Conservation (phyloP, 1,140 invertebrate species). For the Dryas iulia region DNA sequence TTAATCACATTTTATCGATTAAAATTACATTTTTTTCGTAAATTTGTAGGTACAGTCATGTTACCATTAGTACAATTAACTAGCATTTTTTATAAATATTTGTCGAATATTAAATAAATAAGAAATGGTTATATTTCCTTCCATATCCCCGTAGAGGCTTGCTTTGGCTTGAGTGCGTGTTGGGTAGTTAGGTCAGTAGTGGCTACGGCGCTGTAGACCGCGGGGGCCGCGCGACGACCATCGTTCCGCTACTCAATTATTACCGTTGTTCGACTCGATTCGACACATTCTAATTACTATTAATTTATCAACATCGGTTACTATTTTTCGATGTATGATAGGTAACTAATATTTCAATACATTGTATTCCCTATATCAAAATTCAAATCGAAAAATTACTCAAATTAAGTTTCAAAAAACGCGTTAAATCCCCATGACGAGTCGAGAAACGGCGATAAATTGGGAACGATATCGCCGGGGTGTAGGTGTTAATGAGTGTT, state of each 20-base stretch:
- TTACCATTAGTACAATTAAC: neutral
- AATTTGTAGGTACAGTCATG: neutral
- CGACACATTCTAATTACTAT: too few relatives aligned
- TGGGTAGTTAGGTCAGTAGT: neutral
- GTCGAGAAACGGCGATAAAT: conserved; percentile 26
- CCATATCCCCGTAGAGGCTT: conserved; percentile 1
- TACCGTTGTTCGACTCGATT: conserved; percentile 23
- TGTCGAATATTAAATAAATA: neutral
- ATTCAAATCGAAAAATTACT: neutral
- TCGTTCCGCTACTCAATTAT: conserved; percentile 29
- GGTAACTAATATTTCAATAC: too few relatives aligned
- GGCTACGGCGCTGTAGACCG: conserved; percentile 16
- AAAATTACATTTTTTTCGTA: neutral
- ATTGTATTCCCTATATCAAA: neutral
- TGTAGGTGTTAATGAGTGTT: conserved; percentile 56
- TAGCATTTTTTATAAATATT: neutral
- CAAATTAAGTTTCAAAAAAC: neutral
- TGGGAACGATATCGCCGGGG: conserved; percentile 36
- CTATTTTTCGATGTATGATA: too few relatives aligned
- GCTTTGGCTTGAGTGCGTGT: conserved; percentile 22
- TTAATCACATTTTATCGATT: neutral
- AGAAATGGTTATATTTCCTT: too few relatives aligned
- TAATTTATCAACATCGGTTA: too few relatives aligned
- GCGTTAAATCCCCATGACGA: neutral
- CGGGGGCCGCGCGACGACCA: conserved; percentile 35